phyloP scores from a whole-genome alignment of 2,797 vertebrate species.

The Ispidina lecontei region DNA sequence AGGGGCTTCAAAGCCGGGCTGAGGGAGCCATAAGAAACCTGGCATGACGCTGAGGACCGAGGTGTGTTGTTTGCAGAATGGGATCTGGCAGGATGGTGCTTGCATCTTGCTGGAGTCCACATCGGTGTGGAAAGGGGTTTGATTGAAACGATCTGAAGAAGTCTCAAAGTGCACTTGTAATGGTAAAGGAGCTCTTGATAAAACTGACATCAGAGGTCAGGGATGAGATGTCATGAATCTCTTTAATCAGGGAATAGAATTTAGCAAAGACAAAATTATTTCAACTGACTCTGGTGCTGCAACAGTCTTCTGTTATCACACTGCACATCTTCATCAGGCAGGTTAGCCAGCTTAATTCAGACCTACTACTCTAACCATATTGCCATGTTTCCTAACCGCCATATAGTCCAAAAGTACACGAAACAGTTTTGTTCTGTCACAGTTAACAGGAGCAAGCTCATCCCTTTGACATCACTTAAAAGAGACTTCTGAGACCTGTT shows the following conservation, averaged over 20 bases:
- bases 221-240: background rate
- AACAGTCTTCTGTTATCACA: background rate
- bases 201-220: background rate
- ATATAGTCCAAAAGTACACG: background rate
- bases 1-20: too few species aligned
- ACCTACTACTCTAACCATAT: background rate
- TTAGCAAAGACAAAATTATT: background rate
- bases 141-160: fast-evolving
- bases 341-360: background rate
- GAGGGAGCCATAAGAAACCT: too few species aligned
- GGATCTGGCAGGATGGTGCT: too few species aligned
- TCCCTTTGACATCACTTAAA: background rate
- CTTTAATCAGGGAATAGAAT: background rate
- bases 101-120: fast-evolving
- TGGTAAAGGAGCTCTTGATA: background rate
- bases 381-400: background rate
- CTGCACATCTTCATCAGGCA: background rate
- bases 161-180: fast-evolving
- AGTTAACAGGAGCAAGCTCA: background rate
- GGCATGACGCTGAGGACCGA: too few species aligned
- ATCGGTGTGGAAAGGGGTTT: fast-evolving
- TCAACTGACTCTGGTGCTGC: background rate
- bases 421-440: background rate
- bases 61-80: too few species aligned
- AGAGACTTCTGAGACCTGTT: background rate